Percentiles rank a stretch among this genome's conserved stretches.
Conservation (phyloP, 2,797 vertebrate genomes). For the Phoebastria nigripes region DNA sequence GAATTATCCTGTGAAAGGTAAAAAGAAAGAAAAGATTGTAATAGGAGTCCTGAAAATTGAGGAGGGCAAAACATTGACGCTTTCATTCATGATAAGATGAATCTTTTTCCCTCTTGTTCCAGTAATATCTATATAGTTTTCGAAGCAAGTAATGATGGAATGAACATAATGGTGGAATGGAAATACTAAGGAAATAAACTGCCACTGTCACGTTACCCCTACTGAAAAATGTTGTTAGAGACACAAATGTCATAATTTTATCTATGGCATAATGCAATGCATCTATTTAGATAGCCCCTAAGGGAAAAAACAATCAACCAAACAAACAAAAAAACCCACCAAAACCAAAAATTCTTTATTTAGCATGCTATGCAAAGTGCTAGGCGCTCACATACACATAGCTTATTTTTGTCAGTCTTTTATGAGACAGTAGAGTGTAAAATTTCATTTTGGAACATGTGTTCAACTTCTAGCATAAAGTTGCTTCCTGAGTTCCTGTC, state of each 20-base stretch:
- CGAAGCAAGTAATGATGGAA: not conserved
- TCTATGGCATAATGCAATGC: not conserved
- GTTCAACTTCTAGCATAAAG: not conserved
- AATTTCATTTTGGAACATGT: not conserved
- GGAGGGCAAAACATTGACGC: not conserved
- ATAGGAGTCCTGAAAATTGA: not conserved
- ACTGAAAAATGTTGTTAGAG: not conserved
- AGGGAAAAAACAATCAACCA: not conserved
- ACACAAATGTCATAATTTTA: not conserved
- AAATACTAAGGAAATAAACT: not conserved
- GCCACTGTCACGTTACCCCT: rapidly evolving
- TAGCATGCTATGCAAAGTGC: not conserved
- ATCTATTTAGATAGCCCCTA: not conserved
- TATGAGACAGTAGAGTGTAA: not conserved
- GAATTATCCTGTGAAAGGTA: not conserved
- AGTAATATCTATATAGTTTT: not conserved
- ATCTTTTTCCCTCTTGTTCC: not conserved
- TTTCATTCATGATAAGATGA: not conserved
- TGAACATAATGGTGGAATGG: not conserved
- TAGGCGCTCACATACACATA: not conserved
- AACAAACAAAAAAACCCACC: rapidly evolving
- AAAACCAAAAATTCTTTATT: not conserved
- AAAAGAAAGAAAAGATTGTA: not conserved
- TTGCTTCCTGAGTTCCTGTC: not conserved
- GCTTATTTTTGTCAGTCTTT: not conserved